A percentile compares a stretch with the other conserved stretches of the same genome.
These are phyloP conservation scores for Tribolium castaneum DNA, from an alignment of 1,140 invertebrate species.

Conservation along the genomic window DNA sequence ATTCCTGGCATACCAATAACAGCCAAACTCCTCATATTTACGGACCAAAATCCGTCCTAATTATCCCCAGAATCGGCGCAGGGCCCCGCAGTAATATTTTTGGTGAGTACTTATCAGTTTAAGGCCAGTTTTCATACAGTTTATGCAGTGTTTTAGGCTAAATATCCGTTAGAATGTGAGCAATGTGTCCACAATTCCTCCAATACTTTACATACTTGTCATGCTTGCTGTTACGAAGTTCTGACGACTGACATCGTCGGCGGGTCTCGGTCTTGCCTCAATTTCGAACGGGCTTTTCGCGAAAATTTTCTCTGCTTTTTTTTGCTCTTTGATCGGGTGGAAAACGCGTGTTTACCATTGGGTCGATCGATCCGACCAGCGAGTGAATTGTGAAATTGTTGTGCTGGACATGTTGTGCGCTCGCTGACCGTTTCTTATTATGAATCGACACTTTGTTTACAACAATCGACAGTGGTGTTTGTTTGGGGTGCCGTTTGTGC, in stretches of 20 bases:
- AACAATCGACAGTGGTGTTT: slow-evolving; percentile 31
- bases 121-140: slow-evolving; percentile 69
- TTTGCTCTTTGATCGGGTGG: background rate
- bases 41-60: slow-evolving; percentile 76
- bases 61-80: slow-evolving; percentile 68
- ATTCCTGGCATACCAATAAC: slow-evolving; percentile 94
- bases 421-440: slow-evolving; percentile 6
- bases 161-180: slow-evolving; percentile 75
- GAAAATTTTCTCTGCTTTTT: background rate
- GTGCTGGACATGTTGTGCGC: background rate
- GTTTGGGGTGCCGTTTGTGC: background rate
- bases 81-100: slow-evolving; percentile 71
- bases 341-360: slow-evolving; percentile 15
- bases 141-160: slow-evolving; percentile 65
- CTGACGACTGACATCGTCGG: slow-evolving; percentile 58
- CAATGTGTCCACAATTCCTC: slow-evolving; percentile 79
- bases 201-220: slow-evolving; percentile 85
- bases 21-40: slow-evolving; percentile 83
- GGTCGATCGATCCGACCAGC: slow-evolving; percentile 6
- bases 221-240: slow-evolving; percentile 68
- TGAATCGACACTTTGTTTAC: slow-evolving; percentile 45
- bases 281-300: slow-evolving; percentile 48
- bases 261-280: slow-evolving; percentile 54
- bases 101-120: slow-evolving; percentile 74
- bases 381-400: slow-evolving; percentile 26